phyloP scores from a whole-genome alignment of 2,797 vertebrate genomes.

The Zalophus californianus region DNA sequence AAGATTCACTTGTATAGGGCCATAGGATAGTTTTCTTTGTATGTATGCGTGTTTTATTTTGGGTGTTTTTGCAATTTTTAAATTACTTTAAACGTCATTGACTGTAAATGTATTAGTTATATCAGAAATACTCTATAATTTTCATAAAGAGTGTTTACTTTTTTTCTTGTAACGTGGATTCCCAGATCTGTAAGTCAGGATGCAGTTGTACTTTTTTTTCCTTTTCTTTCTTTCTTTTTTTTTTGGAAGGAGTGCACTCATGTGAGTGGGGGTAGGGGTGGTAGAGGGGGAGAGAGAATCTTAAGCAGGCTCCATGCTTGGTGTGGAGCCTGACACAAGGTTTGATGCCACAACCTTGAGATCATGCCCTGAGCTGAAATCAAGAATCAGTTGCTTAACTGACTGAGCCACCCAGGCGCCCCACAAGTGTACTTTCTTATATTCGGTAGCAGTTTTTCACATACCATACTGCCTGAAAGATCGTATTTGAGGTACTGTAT shows the following conservation, averaged over 20 bases:
- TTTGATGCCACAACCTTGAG: neutral
- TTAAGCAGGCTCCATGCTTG: neutral
- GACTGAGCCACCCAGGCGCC: neutral
- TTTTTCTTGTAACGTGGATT: conserved; percentile 1
- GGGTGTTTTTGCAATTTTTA: neutral
- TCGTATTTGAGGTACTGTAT: conserved; percentile 12
- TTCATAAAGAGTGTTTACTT: conserved; percentile 19
- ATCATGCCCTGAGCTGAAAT: neutral
- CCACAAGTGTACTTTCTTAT: conserved; percentile 44
- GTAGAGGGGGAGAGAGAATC: neutral
- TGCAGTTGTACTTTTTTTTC: conserved; percentile 27
- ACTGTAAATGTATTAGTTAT: neutral
- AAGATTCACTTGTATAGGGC: neutral
- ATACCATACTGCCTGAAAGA: neutral
- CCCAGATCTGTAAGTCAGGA: conserved; percentile 8
- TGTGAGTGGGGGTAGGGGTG: neutral
- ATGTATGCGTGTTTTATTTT: neutral
- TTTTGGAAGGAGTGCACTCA: neutral
- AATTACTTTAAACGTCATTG: neutral
- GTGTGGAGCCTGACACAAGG: neutral
- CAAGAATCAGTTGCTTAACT: neutral
- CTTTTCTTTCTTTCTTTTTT: too few species aligned
- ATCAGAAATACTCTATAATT: conserved; percentile 22
- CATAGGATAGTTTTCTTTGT: neutral
- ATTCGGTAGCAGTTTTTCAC: conserved; percentile 33